Conservation (phyloP, 2,888 invertebrate species). For the Yponomeuta sedellus region DNA sequence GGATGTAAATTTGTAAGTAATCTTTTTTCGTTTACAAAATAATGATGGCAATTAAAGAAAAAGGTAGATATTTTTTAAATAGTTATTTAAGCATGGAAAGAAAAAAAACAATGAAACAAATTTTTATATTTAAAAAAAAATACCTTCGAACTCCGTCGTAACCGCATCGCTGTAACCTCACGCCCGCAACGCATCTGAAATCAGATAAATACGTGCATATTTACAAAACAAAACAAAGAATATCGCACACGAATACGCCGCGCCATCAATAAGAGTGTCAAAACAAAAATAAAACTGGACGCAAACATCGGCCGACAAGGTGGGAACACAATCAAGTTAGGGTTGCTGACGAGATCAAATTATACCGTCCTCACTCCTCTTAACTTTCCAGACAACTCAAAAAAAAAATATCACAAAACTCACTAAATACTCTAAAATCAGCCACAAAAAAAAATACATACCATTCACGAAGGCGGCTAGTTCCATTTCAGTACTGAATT, state of each 20-base stretch:
- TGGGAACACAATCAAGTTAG: conserved; percentile 54
- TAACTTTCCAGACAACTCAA: background rate
- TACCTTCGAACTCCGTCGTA: conserved; percentile 41
- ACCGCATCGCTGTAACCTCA: conserved; percentile 12
- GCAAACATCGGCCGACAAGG: conserved; percentile 56
- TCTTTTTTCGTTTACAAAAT: background rate
- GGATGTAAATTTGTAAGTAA: background rate
- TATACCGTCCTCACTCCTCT: conserved; percentile 35
- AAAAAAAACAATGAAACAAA: background rate
- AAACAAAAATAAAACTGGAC: conserved; percentile 64
- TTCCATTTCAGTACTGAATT: conserved; percentile 32
- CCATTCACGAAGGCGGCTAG: conserved; percentile 7
- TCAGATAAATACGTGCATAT: conserved; percentile 26
- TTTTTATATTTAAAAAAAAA: background rate
- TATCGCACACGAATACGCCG: conserved; percentile 30
- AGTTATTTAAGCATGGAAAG: no score
- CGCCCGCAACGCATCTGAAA: conserved; percentile 39
- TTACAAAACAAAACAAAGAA: conserved; percentile 24
- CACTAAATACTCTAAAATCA: background rate
- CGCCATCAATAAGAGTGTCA: conserved; percentile 41
- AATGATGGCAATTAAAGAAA: no score
- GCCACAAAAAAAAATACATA: conserved; percentile 5
- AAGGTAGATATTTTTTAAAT: no score
- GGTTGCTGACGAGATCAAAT: conserved; percentile 55
- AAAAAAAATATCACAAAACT: background rate